Percentiles rank a stretch among this genome's conserved stretches.
Evolutionary conservation across 2,888 invertebrate genomes (phyloP).

Genomic region (Agapostemon virescens): DNA sequence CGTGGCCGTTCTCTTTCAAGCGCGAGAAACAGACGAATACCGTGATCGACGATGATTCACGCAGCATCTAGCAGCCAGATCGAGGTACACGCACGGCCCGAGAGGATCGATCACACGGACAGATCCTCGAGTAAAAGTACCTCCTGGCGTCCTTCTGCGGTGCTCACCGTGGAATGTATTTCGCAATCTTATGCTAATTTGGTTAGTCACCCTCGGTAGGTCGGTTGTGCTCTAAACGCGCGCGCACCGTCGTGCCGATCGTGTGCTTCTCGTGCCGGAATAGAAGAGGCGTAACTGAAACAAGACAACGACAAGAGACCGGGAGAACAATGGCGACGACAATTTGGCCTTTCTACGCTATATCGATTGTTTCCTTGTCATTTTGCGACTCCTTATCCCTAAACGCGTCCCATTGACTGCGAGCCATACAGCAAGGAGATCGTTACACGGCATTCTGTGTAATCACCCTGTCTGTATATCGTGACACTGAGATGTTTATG

Average conservation of each 20-base stretch:
- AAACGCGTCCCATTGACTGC: conserved; percentile 42
- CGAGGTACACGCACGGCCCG: conserved; percentile 12
- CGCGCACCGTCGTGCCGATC: conserved; percentile 5
- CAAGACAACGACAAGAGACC: conserved; percentile 5
- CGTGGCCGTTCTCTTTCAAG: not conserved
- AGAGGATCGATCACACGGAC: conserved; percentile 63
- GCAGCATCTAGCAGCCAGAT: conserved; percentile 1
- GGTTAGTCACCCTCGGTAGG: conserved; percentile 73
- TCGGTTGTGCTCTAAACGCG: conserved; percentile 21
- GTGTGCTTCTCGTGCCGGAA: conserved; percentile 3
- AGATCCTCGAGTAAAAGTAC: conserved; percentile 70
- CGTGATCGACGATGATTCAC: conserved; percentile 33
- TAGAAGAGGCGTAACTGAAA: conserved; percentile 36
- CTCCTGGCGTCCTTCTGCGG: conserved; percentile 64
- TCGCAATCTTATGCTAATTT: conserved; percentile 74
- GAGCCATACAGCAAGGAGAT: conserved; percentile 24
- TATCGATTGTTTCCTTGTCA: conserved; percentile 63
- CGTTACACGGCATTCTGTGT: conserved; percentile 35
- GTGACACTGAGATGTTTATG: conserved; percentile 41
- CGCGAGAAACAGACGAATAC: not conserved
- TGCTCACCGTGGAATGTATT: conserved; percentile 69
- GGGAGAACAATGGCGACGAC: conserved; percentile 56
- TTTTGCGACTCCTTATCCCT: conserved; percentile 23
- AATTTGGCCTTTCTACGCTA: conserved; percentile 64
- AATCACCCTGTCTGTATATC: not conserved